Evolutionary conservation across 2,113 vertebrate species (phyloP).

Genomic region (Oryctolagus cuniculus): DNA sequence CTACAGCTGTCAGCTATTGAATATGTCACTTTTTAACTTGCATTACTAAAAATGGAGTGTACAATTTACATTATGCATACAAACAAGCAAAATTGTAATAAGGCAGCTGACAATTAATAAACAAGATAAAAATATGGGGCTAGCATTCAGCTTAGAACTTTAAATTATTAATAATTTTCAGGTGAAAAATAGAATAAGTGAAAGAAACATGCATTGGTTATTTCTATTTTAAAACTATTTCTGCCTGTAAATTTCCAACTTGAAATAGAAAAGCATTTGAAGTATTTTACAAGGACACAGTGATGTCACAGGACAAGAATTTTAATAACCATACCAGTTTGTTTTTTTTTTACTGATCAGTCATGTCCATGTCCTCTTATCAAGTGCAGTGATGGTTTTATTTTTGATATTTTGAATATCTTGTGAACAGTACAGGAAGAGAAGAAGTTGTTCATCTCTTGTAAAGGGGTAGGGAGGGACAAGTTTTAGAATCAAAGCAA

Average conservation of each 20-base stretch:
- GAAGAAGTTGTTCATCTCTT: constrained; percentile 29
- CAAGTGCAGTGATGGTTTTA: constrained; percentile 39
- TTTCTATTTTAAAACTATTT: constrained; percentile 17
- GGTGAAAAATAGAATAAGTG: neutral
- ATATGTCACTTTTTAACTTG: constrained; percentile 66
- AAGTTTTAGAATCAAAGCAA: neutral
- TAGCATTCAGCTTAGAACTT: neutral
- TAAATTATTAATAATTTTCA: constrained; percentile 52
- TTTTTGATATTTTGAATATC: constrained; percentile 70
- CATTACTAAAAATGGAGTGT: constrained; percentile 64
- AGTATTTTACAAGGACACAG: neutral
- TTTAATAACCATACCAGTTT: constrained; percentile 48
- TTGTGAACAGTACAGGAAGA: constrained; percentile 27
- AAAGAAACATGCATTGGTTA: constrained; percentile 20
- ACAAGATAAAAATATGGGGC: neutral
- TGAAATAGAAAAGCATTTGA: constrained; percentile 51
- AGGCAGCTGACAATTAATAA: neutral
- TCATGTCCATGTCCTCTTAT: neutral
- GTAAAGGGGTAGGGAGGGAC: neutral
- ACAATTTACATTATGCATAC: constrained; percentile 66
- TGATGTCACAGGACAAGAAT: neutral
- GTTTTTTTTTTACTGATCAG: neutral
- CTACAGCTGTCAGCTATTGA: constrained; percentile 70
- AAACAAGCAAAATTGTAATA: constrained; percentile 55
- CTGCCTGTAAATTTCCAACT: neutral